These are phyloP conservation scores for Chaetogeoica ovagalla DNA, from an alignment of 2,888 invertebrate species.

Conservation along the genomic window DNA sequence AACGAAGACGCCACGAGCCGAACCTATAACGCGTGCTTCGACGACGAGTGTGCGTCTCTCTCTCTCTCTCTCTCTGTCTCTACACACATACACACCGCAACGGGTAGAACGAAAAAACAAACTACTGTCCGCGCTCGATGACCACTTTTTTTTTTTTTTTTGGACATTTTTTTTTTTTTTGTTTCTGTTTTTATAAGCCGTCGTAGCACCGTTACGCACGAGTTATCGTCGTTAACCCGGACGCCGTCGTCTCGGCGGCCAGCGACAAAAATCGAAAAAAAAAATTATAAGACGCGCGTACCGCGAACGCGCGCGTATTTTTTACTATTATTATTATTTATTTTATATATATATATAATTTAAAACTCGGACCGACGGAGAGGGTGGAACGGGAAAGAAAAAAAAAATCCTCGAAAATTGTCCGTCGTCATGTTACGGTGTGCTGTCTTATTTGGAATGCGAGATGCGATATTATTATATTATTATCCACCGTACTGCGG, in stretches of 20 bases:
- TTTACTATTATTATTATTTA: no score
- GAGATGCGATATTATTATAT: background rate
- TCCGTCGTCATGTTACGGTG: constrained; percentile 49
- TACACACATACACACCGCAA: background rate
- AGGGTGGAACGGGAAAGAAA: background rate
- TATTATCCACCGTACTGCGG: no score
- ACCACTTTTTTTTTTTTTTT: constrained; percentile 1
- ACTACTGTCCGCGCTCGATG: constrained; percentile 33
- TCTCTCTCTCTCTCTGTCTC: background rate
- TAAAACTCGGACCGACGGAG: background rate
- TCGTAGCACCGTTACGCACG: constrained; percentile 45
- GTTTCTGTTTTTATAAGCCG: background rate
- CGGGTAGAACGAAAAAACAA: constrained; percentile 37
- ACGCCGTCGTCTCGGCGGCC: background rate
- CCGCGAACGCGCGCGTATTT: background rate
- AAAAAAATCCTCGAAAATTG: constrained; percentile 34
- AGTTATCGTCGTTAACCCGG: constrained; percentile 45
- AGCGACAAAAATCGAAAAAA: constrained; percentile 46
- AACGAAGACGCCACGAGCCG: constrained; percentile 51
- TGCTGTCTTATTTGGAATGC: constrained; percentile 28
- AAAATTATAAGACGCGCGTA: constrained; percentile 17
- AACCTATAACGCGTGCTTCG: constrained; percentile 32
- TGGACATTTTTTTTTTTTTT: constrained; percentile 5
- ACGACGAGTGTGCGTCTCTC: background rate
- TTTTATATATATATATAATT: background rate